Conservation (phyloP, 2,113 vertebrate species). For the Elephantulus edwardii region DNA sequence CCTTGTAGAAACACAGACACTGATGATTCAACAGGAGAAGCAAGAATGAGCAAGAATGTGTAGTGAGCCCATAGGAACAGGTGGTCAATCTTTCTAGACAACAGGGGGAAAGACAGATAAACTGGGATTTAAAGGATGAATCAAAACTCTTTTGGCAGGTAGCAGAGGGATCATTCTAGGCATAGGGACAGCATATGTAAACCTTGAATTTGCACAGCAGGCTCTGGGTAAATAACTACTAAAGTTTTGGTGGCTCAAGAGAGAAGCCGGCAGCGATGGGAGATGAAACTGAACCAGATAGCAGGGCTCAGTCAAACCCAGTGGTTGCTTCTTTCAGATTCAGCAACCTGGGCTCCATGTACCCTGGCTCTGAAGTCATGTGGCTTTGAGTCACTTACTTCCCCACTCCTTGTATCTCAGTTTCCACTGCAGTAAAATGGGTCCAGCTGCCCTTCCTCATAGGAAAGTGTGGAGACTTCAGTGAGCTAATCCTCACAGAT, state of each 20-base stretch:
- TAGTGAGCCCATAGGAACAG: neutral
- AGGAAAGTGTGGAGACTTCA: neutral
- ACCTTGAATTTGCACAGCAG: neutral
- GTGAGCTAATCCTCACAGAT: neutral
- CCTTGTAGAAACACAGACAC: neutral
- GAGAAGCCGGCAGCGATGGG: neutral
- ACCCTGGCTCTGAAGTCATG: neutral
- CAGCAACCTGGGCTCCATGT: neutral
- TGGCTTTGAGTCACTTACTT: neutral
- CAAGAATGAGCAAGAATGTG: neutral
- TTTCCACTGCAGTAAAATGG: slow-evolving; percentile 44
- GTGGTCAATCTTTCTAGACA: neutral
- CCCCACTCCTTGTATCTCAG: neutral
- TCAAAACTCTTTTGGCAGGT: neutral
- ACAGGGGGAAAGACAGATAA: neutral
- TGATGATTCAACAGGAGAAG: neutral
- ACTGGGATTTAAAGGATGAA: neutral
- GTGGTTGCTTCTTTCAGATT: neutral
- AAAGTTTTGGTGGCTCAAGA: neutral
- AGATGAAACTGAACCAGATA: neutral
- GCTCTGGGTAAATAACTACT: neutral
- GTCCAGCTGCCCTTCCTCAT: neutral
- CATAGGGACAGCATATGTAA: neutral
- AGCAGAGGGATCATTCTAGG: neutral
- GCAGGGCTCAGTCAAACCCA: neutral